Evolutionary conservation across 2,888 invertebrate genomes (phyloP).

Genomic region (Xanthia togata): DNA sequence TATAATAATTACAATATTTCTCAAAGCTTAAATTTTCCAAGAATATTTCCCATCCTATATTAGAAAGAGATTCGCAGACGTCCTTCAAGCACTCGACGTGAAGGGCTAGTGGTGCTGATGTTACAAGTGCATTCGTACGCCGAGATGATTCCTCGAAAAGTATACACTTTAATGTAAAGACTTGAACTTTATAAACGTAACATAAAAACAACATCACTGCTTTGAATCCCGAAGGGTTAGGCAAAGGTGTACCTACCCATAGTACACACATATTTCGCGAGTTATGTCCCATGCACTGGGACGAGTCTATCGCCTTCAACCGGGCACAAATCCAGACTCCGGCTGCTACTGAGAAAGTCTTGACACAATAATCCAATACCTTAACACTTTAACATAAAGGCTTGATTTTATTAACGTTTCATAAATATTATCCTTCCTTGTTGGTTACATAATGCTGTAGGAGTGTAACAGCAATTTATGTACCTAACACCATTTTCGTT

Average conservation of each 20-base stretch:
- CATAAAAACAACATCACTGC: not conserved
- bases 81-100: slow-evolving; percentile 28
- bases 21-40: slow-evolving; percentile 6
- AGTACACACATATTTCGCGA: not conserved
- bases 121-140: slow-evolving; percentile 13
- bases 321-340: not conserved
- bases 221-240: not conserved
- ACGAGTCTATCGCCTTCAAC: not conserved
- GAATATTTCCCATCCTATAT: slow-evolving; percentile 28
- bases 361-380: not conserved
- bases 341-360: not conserved
- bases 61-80: slow-evolving; percentile 10
- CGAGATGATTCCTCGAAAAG: slow-evolving; percentile 11
- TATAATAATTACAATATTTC: not conserved
- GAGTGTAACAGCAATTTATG: too few species aligned
- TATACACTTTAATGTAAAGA: not conserved
- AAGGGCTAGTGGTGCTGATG: not conserved
- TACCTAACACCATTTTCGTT: too few species aligned
- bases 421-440: too few species aligned
- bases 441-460: too few species aligned
- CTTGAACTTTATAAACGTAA: not conserved
- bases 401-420: too few species aligned
- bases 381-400: too few species aligned
- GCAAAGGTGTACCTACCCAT: not conserved
- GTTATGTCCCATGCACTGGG: not conserved